These are phyloP conservation scores for Haliaeetus leucogaster DNA, from an alignment of 2,113 vertebrate species.

Conservation along the genomic window DNA sequence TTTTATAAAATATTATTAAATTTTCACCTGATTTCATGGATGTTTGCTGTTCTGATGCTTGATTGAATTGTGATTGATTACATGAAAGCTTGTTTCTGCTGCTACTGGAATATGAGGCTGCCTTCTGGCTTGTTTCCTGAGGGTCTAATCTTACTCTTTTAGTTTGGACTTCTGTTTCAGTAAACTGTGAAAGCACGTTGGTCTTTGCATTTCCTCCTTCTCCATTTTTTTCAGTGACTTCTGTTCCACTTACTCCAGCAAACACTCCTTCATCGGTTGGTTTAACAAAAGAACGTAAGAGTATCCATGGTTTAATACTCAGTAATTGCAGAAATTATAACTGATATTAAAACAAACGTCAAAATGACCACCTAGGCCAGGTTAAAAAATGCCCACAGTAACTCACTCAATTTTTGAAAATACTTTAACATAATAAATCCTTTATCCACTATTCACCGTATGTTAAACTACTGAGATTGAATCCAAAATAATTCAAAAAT, in stretches of 20 bases:
- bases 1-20: neutral
- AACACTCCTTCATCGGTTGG: neutral
- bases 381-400: neutral
- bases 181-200: neutral
- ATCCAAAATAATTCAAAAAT: neutral
- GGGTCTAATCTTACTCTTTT: neutral
- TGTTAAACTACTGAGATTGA: neutral
- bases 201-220: neutral
- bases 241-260: neutral
- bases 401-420: neutral
- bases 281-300: constrained; percentile 14
- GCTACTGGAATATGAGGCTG: neutral
- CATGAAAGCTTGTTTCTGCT: neutral
- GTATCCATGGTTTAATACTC: neutral
- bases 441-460: neutral
- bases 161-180: neutral
- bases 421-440: neutral
- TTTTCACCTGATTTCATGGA: constrained; percentile 18
- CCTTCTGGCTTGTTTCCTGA: neutral
- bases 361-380: neutral
- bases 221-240: neutral
- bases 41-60: neutral
- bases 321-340: neutral
- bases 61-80: neutral
- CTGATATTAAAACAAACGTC: neutral